Evolutionary conservation across 2,888 invertebrate genomes (phyloP).

Genomic region (Hanleya hanleyi): DNA sequence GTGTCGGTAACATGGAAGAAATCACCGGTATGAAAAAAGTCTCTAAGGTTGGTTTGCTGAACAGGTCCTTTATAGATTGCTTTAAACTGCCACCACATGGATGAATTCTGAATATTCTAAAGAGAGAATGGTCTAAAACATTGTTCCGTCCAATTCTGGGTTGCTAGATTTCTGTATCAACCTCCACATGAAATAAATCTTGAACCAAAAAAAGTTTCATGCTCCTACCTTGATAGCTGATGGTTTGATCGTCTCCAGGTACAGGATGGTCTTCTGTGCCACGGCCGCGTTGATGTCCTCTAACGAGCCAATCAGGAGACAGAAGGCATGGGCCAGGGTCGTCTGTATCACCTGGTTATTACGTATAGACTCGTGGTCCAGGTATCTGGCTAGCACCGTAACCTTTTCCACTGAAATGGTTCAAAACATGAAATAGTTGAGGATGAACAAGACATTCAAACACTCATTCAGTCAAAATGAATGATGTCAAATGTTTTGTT

Average conservation of each 20-base stretch:
- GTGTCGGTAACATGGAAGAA: too few relatives aligned
- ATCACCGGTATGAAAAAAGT: too few relatives aligned
- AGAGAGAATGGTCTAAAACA: too few relatives aligned
- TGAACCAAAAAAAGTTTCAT: too few relatives aligned
- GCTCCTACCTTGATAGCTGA: slow-evolving; percentile 86
- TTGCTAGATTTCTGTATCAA: too few relatives aligned
- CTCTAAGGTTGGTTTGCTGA: too few relatives aligned
- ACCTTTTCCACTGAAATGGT: slow-evolving; percentile 86
- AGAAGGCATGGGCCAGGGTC: slow-evolving; percentile 96
- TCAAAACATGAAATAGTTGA: not conserved
- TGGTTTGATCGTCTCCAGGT: slow-evolving; percentile 94
- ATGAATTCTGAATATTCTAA: too few relatives aligned
- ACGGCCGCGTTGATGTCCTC: slow-evolving; percentile 97
- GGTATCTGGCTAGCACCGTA: slow-evolving; percentile 91
- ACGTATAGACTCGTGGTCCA: slow-evolving; percentile 85
- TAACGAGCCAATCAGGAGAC: slow-evolving; percentile 95
- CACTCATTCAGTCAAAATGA: not conserved
- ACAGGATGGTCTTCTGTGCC: slow-evolving; percentile 92
- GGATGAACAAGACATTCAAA: not conserved
- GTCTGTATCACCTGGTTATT: slow-evolving; percentile 88
- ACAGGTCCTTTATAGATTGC: too few relatives aligned
- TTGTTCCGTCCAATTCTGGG: too few relatives aligned
- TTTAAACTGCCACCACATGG: too few relatives aligned
- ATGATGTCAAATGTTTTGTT: not conserved
- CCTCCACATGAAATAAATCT: too few relatives aligned